Evolutionary conservation across 2,113 vertebrate species (phyloP).

Genomic region (Oncorhynchus nerka): DNA sequence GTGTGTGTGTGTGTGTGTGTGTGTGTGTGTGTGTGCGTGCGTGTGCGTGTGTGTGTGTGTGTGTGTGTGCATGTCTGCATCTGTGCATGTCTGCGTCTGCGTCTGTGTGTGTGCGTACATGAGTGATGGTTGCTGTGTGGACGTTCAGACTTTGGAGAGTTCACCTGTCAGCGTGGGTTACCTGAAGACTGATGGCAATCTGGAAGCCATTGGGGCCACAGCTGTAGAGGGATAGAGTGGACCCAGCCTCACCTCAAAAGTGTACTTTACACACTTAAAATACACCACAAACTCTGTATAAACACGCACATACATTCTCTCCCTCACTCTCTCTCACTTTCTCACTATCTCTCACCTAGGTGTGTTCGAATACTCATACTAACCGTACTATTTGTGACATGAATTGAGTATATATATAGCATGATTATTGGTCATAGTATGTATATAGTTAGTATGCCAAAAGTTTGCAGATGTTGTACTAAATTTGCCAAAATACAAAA

Average conservation of each 20-base stretch:
- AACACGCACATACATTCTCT: constrained; percentile 18
- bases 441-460: too few species aligned
- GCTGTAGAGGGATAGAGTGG: constrained; percentile 40
- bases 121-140: constrained; percentile 50
- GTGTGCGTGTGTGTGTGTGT: constrained; percentile 11
- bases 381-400: too few species aligned
- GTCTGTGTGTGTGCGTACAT: constrained; percentile 2
- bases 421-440: too few species aligned
- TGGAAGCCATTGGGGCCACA: constrained; percentile 61
- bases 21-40: not conserved
- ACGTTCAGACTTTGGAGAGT: constrained; percentile 64
- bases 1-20: not conserved
- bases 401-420: too few species aligned
- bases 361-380: too few species aligned
- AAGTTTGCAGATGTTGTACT: too few species aligned
- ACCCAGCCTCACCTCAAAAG: not conserved
- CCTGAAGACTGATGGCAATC: constrained; percentile 71
- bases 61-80: constrained; percentile 16
- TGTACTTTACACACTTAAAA: not conserved
- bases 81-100: not conserved
- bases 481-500: too few species aligned
- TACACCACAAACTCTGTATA: constrained; percentile 4
- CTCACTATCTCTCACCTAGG: not conserved
- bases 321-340: not conserved
- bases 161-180: constrained; percentile 67